phyloP scores from a whole-genome alignment of 2,113 vertebrate species.

The Lasiurus borealis region DNA sequence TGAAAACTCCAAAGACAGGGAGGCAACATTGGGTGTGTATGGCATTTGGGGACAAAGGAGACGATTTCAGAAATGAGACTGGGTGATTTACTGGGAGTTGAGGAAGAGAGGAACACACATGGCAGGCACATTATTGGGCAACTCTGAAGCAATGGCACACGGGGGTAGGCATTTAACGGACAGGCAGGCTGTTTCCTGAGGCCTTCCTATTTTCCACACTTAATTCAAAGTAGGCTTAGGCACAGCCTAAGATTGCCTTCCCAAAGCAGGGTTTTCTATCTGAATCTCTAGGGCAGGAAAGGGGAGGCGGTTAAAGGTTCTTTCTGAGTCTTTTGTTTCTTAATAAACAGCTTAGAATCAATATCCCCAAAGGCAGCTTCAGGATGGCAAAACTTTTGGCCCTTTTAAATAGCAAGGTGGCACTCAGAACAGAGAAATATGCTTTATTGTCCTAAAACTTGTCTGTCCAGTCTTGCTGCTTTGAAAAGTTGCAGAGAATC shows the following conservation, averaged over 20 bases:
- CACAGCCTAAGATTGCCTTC: not conserved
- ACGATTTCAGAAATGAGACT: not conserved
- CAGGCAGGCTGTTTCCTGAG: not conserved
- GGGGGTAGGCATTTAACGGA: too few species aligned
- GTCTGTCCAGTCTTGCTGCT: constrained; percentile 73
- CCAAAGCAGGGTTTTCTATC: not conserved
- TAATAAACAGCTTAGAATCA: not conserved
- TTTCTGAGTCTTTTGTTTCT: not conserved
- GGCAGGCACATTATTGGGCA: too few species aligned
- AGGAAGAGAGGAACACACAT: not conserved
- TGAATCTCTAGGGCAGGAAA: not conserved
- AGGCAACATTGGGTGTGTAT: not conserved
- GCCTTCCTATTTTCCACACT: not conserved
- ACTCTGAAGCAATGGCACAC: not conserved
- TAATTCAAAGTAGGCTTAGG: not conserved
- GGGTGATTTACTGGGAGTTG: not conserved
- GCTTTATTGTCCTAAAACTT: constrained; percentile 61
- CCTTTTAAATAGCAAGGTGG: not conserved
- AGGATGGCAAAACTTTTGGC: not conserved
- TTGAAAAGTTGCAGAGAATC: constrained; percentile 50
- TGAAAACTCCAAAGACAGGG: not conserved
- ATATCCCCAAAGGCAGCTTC: not conserved
- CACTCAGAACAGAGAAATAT: constrained; percentile 51
- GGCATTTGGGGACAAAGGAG: not conserved
- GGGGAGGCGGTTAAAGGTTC: not conserved